phyloP scores from a whole-genome alignment of 2,113 vertebrate genomes.

The Cyanistes caeruleus region DNA sequence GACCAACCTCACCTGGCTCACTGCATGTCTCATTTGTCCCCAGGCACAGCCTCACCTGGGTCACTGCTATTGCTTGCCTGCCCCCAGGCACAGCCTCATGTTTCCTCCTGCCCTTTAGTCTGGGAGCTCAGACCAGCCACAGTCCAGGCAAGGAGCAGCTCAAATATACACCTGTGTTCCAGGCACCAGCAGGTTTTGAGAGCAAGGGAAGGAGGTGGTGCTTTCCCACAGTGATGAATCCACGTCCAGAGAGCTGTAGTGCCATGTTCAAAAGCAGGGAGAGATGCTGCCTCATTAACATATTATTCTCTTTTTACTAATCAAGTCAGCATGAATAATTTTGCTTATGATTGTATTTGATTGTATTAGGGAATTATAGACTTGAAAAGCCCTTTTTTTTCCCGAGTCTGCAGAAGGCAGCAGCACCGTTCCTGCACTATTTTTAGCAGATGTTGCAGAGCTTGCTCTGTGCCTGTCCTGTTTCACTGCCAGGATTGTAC shows the following conservation, averaged over 20 bases:
- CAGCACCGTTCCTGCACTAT: not conserved
- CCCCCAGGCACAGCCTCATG: not conserved
- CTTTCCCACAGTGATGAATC: not conserved
- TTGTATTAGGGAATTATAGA: not conserved
- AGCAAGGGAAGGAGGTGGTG: not conserved
- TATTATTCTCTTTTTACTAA: not conserved
- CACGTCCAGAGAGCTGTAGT: fast-evolving
- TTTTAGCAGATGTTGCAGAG: not conserved
- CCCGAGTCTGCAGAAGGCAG: not conserved
- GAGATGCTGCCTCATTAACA: not conserved
- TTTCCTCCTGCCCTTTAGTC: not conserved
- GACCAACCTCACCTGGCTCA: not conserved
- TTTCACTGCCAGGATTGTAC: not conserved
- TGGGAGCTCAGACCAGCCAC: not conserved
- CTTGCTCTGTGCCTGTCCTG: not conserved
- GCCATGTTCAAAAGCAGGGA: not conserved
- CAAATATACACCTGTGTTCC: fast-evolving
- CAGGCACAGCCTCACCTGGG: not conserved
- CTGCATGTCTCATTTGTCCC: not conserved
- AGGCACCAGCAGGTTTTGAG: not conserved
- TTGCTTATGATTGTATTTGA: not conserved
- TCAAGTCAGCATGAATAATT: slow-evolving; percentile 8
- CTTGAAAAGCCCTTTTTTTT: not conserved
- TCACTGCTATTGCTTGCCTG: not conserved
- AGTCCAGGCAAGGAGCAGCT: not conserved